phyloP scores from a whole-genome alignment of 2,888 invertebrate genomes.

The Monopis laevigella region DNA sequence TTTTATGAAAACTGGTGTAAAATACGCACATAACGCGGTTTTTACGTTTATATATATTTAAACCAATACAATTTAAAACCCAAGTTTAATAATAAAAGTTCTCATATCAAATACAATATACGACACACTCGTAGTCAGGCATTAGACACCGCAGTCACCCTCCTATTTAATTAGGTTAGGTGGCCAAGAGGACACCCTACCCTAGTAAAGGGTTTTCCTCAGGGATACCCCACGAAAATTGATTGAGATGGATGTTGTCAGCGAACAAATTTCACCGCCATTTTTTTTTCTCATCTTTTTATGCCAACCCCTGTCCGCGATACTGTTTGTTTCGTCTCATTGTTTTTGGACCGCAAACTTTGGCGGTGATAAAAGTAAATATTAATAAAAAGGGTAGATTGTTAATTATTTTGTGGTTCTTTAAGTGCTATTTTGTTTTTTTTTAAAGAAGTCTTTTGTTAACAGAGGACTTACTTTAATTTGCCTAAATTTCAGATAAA shows the following conservation, averaged over 20 bases:
- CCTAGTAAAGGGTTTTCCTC: constrained; percentile 56
- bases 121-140: too few species aligned
- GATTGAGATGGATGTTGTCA: constrained; percentile 66
- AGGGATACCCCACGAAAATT: constrained; percentile 44
- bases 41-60: too few species aligned
- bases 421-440: constrained; percentile 1
- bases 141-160: constrained; percentile 37
- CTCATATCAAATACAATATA: too few species aligned
- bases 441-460: too few species aligned
- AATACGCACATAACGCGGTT: too few species aligned
- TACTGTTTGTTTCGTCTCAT: constrained; percentile 9
- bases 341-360: constrained; percentile 4
- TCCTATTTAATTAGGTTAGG: constrained; percentile 55
- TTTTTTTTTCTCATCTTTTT: constrained; percentile 37
- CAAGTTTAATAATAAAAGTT: too few species aligned
- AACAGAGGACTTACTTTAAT: too few species aligned
- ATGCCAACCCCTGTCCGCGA: constrained; percentile 18
- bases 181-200: constrained; percentile 35
- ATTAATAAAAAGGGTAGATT: constrained; percentile 7
- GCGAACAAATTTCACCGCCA: constrained; percentile 46
- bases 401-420: background rate
- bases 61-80: too few species aligned
- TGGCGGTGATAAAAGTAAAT: constrained; percentile 2
- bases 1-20: too few species aligned
- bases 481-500: too few species aligned